Base-by-base conservation (phyloP, 2,797 vertebrate species). In the Rhynchonycteris naso region DNA sequence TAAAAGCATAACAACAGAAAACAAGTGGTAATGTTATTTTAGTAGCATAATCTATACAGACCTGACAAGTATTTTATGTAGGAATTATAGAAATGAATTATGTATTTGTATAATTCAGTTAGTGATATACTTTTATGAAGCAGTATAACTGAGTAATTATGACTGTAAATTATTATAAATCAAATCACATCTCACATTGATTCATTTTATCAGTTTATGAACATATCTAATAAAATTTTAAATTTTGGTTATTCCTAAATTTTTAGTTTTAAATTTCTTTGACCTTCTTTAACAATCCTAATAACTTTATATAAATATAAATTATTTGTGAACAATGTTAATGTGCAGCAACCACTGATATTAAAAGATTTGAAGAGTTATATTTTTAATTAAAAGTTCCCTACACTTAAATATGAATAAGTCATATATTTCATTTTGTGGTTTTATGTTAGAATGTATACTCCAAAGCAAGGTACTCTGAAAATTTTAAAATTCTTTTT, bases 401-500 rank as follows among this genome's bases (percentile, higher is more conserved):
- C 22, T 54, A 5, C 24, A 69, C 58, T 24, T 78, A 83, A 76
- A 33, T 38, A 85, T 80, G 91, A 75, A 76, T 82, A 87, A 72
- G 26, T 72, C 52, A 78, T 74, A 35, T 59, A 59, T 54, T 88
- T 82, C 52, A 90, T 26, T 66, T 92, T 74, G 7, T 92, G 65
- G 69, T 28, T 85, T 81, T 83, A 68, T 35, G 43, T 88, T 69
- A 50, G 33, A 79, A 56, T 66, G 28, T 61, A 75, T 71, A 75
- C 81, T 90, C 88, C 35, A 95, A 94, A 65, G 30, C n/a, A 59
- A 90, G 28, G 30, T 47, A 83, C n/a, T 63, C 59, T 93, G 82
- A 90, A 90, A 88, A 50, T 95, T 86, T 95, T 93, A 56, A 90
- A 82, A 59, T 88, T 80, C 71, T 94, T 96, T 93, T 94, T 95